Conservation (phyloP, 2,888 invertebrate species). For the Drymonia ruficornis region DNA sequence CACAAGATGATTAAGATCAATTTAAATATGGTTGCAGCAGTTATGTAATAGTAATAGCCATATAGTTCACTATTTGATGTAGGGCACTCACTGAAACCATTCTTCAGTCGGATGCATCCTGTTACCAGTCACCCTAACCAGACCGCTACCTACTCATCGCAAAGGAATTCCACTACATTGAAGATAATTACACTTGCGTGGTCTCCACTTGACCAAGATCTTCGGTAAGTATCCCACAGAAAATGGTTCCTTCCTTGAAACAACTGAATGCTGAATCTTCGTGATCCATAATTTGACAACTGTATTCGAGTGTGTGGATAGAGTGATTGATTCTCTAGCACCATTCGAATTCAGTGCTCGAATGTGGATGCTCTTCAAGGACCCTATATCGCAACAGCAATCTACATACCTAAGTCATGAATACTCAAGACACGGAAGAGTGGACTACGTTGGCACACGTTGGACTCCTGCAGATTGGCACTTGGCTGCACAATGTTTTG, state of each 20-base stretch:
- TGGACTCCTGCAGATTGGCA: too few relatives aligned
- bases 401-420: too few relatives aligned
- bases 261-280: not conserved
- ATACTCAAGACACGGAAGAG: not conserved
- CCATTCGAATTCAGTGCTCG: conserved; percentile 88
- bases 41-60: too few relatives aligned
- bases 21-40: too few relatives aligned
- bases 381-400: not conserved
- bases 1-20: too few relatives aligned
- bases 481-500: too few relatives aligned
- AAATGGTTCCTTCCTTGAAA: too few relatives aligned
- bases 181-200: too few relatives aligned
- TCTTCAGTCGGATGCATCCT: not conserved
- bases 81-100: not conserved
- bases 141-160: not conserved
- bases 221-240: too few relatives aligned
- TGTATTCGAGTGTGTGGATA: conserved; percentile 88
- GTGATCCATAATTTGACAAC: conserved; percentile 82
- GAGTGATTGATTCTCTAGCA: conserved; percentile 87
- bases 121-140: not conserved
- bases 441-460: not conserved
- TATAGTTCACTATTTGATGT: not conserved
- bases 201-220: too few relatives aligned
- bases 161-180: too few relatives aligned
- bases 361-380: conserved; percentile 64